Base-by-base conservation (phyloP, 2,888 invertebrate species). In the Rhagium mordax region DNA sequence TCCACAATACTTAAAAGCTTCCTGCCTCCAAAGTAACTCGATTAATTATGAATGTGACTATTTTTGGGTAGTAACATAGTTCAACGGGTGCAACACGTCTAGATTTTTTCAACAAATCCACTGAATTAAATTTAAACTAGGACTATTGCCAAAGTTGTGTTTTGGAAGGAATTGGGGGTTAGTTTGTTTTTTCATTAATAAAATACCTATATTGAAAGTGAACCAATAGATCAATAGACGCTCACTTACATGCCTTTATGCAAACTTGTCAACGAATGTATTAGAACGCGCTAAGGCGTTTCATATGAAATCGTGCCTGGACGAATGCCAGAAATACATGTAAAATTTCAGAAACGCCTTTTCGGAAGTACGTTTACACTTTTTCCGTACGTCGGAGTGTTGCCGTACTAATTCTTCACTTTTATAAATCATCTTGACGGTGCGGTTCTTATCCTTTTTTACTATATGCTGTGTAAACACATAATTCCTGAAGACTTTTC, bases 211-310 rank as follows among this genome's bases (percentile, higher is more conserved):
- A n/a, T n/a, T 41, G 41, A n/a, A 13, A 47, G 15, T 1, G 47
- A 16, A 33, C 27, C 68, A 74, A 79, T 76, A 76, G 65, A 77
- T 76, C 79, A 77, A 72, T 72, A 60, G 65, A 62, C 65, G 66
- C 70, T 77, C 76, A 74, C 71, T 74, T n/a, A n/a, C n/a, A n/a
- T 72, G 71, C 67, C 78, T 71, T 71, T 77, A 74, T 71, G 72
- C 73, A 72, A 79, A 78, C 78, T 75, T 75, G 75, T 77, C 79
- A 69, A 49, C 71, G 64, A 57, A 66, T 65, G 65, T 72, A 77
- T 76, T 76, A 76, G 70, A 55, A 59, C 61, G 65, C 71, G 57
- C 27, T 51, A 69, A 67, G 47, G 55, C 72, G 71, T 67, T 62
- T 41, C 48, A 61, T 57, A 66, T 60, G 18, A 29, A 51, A 33